phyloP scores from a whole-genome alignment of 2,888 invertebrate species.

The Eueremaeus valkanovi region DNA sequence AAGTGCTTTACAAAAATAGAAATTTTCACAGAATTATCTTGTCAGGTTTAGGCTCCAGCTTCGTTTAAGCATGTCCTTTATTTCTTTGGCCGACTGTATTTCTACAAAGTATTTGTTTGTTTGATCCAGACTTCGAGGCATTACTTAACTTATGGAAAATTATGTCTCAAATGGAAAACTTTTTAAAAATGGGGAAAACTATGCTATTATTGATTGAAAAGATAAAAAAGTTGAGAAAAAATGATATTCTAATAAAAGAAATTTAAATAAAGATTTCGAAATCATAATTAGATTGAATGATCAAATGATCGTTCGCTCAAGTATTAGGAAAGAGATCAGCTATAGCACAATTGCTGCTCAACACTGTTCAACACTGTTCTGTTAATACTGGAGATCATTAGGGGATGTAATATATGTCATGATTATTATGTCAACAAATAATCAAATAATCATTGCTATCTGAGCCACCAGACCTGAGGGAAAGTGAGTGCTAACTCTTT shows the following conservation, averaged over 20 bases:
- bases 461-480: not conserved
- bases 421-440: conserved; percentile 24
- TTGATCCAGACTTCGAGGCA: too few relatives aligned
- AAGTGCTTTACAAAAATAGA: too few relatives aligned
- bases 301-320: not conserved
- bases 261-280: conserved; percentile 15
- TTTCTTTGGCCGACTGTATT: too few relatives aligned
- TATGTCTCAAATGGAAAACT: too few relatives aligned
- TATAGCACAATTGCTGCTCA: not conserved
- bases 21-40: too few relatives aligned
- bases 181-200: too few relatives aligned
- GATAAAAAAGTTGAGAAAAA: not conserved
- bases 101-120: too few relatives aligned
- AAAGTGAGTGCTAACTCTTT: conserved; percentile 20
- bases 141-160: too few relatives aligned
- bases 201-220: not conserved
- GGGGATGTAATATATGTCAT: conserved; percentile 12
- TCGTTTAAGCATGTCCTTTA: too few relatives aligned
- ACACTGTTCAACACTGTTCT: too few relatives aligned
- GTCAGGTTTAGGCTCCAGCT: too few relatives aligned
- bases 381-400: not conserved
- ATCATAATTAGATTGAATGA: not conserved
- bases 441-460: conserved; percentile 24
- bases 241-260: conserved; percentile 4
- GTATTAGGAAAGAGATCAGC: not conserved